Base-by-base conservation (phyloP, 2,888 invertebrate genomes). In the Catocala nupta region DNA sequence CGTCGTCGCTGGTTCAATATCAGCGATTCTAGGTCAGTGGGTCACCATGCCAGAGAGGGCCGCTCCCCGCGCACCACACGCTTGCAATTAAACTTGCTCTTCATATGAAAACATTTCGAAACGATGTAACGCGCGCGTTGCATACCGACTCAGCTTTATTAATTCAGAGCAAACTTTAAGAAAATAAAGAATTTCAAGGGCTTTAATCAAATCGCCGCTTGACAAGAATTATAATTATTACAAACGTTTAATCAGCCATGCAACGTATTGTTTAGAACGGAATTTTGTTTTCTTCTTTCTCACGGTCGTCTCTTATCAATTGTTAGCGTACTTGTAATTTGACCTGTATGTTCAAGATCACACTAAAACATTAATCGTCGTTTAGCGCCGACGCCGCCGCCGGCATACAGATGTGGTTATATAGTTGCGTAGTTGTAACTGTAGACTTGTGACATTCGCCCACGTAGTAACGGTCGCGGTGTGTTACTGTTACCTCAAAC, bases 11-110 rank as follows among this genome's bases (percentile, higher is more conserved):
- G 93, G 93, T 93, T 93, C 93, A 93, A 93, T 93, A 94, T 92
- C 93, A 92, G 87, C 86, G 82, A 86, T 92, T 91, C 91, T 94
- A 88, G 93, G 94, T 93, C 88, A 94, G 93, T 94, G 91, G 93
- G 93, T 89, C 93, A 93, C 85, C 85, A 83, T 90, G 93, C 86
- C 91, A 81, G 82, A 82, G 81, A 73, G 80, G 81, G 85, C 81
- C 81, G 83, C 82, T 79, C 81, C 82, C 83, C 84, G 80, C 87
- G 78, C 86, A 80, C 81, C 81, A 73, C 75, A 70, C 85, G 78
- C 81, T 85, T 82, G 82, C 86, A 85, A 87, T 86, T 86, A 85
- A 84, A 88, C 85, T 84, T 84, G 88, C 86, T 90, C 89, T 88
- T 88, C 85, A 85, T 74, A 78, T 71, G 70, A 82, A 79, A 76